Evolutionary conservation across 64 coral and sea anemone species (phyloP).

Genomic region (Acropora yongei): DNA sequence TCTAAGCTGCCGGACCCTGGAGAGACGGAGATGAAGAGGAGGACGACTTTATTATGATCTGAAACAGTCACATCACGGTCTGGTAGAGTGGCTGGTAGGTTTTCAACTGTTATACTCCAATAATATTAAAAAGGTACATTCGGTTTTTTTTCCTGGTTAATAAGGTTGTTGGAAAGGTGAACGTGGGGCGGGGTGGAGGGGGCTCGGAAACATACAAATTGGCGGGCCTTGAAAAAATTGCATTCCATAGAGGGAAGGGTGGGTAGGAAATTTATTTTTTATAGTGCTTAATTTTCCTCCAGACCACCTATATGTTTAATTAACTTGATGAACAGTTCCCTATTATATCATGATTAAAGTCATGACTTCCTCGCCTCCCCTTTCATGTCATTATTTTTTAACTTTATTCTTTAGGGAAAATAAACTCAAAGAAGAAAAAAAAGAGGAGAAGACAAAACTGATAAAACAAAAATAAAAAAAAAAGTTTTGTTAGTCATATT

Average conservation of each 20-base stretch:
- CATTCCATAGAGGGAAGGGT: neutral
- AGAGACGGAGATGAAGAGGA: neutral
- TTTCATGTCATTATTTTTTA: no score
- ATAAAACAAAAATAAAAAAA: no score
- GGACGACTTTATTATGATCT: neutral
- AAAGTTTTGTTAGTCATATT: no score
- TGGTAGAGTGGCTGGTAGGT: slow-evolving; percentile 6
- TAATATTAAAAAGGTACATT: no score
- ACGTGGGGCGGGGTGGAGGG: neutral
- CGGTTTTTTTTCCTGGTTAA: neutral
- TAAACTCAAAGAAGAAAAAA: no score
- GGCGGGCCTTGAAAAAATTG: neutral
- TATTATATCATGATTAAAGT: no score
- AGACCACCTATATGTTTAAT: no score
- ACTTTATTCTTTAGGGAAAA: no score
- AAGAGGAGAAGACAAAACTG: no score
- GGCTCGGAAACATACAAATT: slow-evolving; percentile 9
- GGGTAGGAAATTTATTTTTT: neutral
- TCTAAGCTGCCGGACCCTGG: neutral
- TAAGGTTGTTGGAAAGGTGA: neutral
- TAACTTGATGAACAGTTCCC: neutral
- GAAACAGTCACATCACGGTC: slow-evolving; percentile 5
- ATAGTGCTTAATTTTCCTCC: slow-evolving; percentile 1
- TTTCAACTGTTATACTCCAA: slow-evolving; percentile 12
- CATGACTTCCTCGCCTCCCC: no score